Evolutionary conservation across 2,888 invertebrate species (phyloP).

Genomic region (Nysson spinosus): DNA sequence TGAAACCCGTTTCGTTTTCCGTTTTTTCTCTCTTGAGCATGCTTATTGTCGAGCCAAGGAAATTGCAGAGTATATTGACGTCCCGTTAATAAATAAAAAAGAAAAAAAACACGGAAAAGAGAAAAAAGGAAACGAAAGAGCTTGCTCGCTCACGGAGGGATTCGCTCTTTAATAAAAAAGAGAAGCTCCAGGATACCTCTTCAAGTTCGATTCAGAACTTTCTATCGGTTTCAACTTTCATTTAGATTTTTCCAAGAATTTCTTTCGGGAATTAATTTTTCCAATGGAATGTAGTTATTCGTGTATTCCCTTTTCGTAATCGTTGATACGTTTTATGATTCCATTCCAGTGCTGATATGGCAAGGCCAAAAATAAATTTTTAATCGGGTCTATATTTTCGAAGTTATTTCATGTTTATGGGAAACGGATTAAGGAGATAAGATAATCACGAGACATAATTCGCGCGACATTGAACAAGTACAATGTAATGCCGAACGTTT

Average conservation of each 20-base stretch:
- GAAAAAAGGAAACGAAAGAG: slow-evolving; percentile 16
- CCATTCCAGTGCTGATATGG: no score
- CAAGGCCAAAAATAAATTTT: no score
- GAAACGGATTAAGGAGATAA: no score
- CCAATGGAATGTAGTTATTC: background rate
- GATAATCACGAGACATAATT: no score
- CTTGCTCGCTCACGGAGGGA: no score
- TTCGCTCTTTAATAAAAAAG: slow-evolving; percentile 52
- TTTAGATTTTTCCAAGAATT: slow-evolving; percentile 28
- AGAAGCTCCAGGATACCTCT: slow-evolving; percentile 46
- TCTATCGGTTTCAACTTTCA: slow-evolving; percentile 36
- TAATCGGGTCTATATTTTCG: no score
- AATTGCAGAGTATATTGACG: slow-evolving; percentile 50
- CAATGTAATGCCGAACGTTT: no score
- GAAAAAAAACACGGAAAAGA: background rate
- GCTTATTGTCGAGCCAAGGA: slow-evolving; percentile 54
- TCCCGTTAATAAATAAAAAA: slow-evolving; percentile 47
- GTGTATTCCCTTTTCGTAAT: no score
- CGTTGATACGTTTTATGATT: no score
- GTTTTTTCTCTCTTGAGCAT: slow-evolving; percentile 23
- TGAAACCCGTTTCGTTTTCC: slow-evolving; percentile 26
- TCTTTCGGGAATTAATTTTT: slow-evolving; percentile 20
- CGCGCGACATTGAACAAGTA: no score
- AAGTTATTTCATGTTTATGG: no score
- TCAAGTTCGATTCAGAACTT: slow-evolving; percentile 27